Base-by-base conservation (phyloP, 2,797 vertebrate genomes). In the Clamator glandarius region DNA sequence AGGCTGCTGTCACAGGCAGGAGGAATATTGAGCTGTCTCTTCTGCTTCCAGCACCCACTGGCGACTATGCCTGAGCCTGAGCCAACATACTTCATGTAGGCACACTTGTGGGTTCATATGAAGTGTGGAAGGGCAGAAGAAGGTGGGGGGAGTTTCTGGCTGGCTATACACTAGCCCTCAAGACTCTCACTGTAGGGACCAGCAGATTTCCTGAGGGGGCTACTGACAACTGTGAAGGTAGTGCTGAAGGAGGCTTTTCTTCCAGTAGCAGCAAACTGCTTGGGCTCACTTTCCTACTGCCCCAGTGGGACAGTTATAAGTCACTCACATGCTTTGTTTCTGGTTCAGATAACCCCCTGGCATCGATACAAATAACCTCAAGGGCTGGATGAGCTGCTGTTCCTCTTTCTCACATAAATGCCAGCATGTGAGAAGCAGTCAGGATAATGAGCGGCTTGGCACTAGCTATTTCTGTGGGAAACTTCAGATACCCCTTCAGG, bases 401-500 rank as follows among this genome's bases (percentile, higher is more conserved):
- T 29, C 18, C 24, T n/a, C 33, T 6, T n/a, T 16, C 52, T 62
- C 26, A 24, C 11, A 25, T 15, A 44, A 35, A 57, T 0, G 0
- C 9, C 18, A 26, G 15, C 1, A 0, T 36, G 17, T 28, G n/a
- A 66, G 63, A 35, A 21, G 18, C 62, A 78, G 44, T 25, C 63
- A 63, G 59, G 64, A 28, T 42, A 57, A 67, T 2, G 36, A 87
- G 50, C 25, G n/a, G 12, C 41, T 12, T 9, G 29, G 26, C 21
- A 26, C 12, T 28, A 72, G 20, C 44, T 87, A 8, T 36, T 26
- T 35, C 29, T 21, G 28, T 55, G 35, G 74, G 36, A 73, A 82
- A 84, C 23, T 3, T 51, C 67, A 77, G 21, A 44, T 54, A 28
- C 51, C 23, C 39, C 59, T 87, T 80, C 42, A 54, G 29, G 7